A percentile compares a stretch with the other conserved stretches of the same genome.
Evolutionary conservation across 2,888 invertebrate genomes (phyloP).

Genomic region (Megalurothrips usitatus): DNA sequence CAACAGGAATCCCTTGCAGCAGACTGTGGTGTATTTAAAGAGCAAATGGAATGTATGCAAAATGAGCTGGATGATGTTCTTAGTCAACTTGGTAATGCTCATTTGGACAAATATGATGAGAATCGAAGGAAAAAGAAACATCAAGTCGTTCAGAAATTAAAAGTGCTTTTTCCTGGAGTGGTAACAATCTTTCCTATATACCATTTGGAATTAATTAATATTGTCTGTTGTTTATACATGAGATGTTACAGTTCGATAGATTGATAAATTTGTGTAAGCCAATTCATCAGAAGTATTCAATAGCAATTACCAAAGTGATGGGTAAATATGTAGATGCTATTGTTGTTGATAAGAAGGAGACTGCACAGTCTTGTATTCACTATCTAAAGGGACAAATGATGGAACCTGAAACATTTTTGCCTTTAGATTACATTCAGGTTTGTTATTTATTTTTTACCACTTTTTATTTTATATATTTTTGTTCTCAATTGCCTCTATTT

Average conservation of each 20-base stretch:
- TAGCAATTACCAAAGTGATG: constrained; percentile 13
- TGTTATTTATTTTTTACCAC: not conserved
- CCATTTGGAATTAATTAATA: not conserved
- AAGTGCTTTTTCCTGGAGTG: not conserved
- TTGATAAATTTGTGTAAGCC: constrained; percentile 3
- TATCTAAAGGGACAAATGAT: not conserved
- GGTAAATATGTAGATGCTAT: not conserved
- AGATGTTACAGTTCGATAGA: not conserved
- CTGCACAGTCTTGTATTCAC: not conserved
- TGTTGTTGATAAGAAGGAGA: not conserved
- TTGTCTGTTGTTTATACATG: not conserved
- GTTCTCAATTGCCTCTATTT: not conserved
- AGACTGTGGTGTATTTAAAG: not conserved
- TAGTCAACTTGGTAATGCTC: not conserved
- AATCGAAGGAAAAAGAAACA: not conserved
- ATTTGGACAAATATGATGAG: not conserved
- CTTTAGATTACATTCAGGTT: not conserved
- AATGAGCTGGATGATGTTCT: not conserved
- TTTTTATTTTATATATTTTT: not conserved
- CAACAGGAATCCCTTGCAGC: not conserved
- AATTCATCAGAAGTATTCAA: not conserved
- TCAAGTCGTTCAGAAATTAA: not conserved
- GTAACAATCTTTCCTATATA: not conserved
- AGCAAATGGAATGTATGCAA: not conserved
- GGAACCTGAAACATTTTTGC: not conserved